phyloP scores from a whole-genome alignment of 2,113 vertebrate genomes.

The Eublepharis macularius region DNA sequence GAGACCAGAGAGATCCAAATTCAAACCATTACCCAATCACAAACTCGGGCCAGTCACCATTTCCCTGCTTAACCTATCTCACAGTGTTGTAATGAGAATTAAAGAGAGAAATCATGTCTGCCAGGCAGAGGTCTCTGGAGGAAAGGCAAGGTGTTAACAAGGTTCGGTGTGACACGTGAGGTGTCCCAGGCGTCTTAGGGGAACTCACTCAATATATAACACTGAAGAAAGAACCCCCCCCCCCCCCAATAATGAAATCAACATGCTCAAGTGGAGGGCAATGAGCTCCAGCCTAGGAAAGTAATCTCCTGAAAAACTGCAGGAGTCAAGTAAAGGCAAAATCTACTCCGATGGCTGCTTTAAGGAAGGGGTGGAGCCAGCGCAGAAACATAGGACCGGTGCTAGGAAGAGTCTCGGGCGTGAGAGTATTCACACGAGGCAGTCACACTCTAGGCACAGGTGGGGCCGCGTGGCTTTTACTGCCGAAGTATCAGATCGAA shows the following conservation, averaged over 20 bases:
- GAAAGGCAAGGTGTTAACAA: not conserved
- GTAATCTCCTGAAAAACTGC: not conserved
- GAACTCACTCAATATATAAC: not conserved
- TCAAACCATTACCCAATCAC: not conserved
- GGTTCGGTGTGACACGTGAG: not conserved
- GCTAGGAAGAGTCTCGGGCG: not conserved
- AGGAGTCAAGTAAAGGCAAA: not conserved
- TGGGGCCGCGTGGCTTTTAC: not conserved
- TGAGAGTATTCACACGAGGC: not conserved
- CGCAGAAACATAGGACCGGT: not conserved
- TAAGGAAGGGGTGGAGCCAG: not conserved
- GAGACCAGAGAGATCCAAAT: not conserved
- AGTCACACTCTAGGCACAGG: not conserved
- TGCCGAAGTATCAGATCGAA: too few relatives aligned
- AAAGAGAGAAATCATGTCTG: not conserved
- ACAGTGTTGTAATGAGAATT: not conserved
- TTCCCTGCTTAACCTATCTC: not conserved
- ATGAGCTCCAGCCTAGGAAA: too few relatives aligned
- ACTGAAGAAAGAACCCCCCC: not conserved
- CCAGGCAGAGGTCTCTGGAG: not conserved
- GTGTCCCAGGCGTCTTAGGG: too few relatives aligned
- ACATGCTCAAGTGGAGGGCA: not conserved
- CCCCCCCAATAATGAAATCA: not conserved
- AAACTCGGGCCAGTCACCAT: not conserved
- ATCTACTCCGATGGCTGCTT: not conserved